Evolutionary conservation across 2,888 invertebrate species (phyloP).

Genomic region (Exocentrus adspersus): DNA sequence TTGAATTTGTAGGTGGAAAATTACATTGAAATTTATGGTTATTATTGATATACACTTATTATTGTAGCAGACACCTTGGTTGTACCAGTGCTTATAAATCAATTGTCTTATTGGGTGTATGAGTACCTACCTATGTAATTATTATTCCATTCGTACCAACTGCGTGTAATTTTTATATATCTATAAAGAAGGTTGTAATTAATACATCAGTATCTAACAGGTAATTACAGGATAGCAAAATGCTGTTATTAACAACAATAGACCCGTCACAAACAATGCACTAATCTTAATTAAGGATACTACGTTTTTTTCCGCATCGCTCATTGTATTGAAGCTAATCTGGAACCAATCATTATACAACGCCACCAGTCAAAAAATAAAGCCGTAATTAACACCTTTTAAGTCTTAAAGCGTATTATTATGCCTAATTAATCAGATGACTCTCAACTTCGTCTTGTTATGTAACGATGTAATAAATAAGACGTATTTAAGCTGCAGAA

Average conservation of each 20-base stretch:
- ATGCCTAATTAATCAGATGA: slow-evolving; percentile 4
- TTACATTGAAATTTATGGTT: too few species aligned
- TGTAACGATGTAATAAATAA: not conserved
- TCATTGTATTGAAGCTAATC: not conserved
- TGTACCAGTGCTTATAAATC: too few species aligned
- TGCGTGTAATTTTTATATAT: too few species aligned
- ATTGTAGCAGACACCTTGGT: too few species aligned
- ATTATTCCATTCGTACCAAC: too few species aligned
- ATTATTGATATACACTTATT: too few species aligned
- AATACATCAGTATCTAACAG: too few species aligned
- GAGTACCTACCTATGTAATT: too few species aligned
- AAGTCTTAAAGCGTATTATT: not conserved
- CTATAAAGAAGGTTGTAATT: too few species aligned
- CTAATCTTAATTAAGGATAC: not conserved
- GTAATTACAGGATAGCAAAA: not conserved
- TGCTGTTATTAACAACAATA: not conserved
- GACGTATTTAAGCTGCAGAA: not conserved
- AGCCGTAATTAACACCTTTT: slow-evolving; percentile 8
- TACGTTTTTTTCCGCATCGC: not conserved
- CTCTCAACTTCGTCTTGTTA: slow-evolving; percentile 3
- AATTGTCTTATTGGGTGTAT: too few species aligned
- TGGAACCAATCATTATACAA: slow-evolving; percentile 8
- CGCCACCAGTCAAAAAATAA: not conserved
- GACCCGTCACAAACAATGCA: not conserved
- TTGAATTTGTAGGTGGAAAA: too few species aligned